Conservation (phyloP, 2,888 invertebrate species). For the Himalopsyche tibetana region DNA sequence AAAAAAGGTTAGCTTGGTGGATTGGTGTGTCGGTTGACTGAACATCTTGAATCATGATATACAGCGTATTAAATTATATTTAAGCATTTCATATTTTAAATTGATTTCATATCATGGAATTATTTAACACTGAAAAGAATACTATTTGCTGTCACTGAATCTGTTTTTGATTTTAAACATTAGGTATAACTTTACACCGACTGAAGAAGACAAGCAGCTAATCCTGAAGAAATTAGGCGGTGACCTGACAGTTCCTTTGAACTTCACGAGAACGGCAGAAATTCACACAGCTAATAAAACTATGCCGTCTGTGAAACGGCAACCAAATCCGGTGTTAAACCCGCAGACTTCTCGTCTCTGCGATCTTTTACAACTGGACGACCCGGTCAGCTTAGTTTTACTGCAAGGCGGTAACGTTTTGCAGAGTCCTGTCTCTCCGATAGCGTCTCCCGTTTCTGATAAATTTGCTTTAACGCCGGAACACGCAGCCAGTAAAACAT, state of each 20-base stretch:
- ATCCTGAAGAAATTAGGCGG: constrained; percentile 81
- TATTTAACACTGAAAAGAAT: too few relatives aligned
- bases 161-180: constrained; percentile 69
- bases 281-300: constrained; percentile 72
- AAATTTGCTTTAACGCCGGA: constrained; percentile 51
- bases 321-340: constrained; percentile 79
- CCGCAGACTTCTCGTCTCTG: constrained; percentile 84
- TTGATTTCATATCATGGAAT: too few relatives aligned
- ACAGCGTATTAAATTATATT: too few relatives aligned
- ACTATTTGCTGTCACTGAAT: constrained; percentile 6
- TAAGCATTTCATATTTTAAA: neutral
- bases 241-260: constrained; percentile 84
- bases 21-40: too few relatives aligned
- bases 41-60: too few relatives aligned
- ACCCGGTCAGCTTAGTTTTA: constrained; percentile 84
- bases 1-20: too few relatives aligned
- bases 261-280: constrained; percentile 87
- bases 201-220: constrained; percentile 82
- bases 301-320: constrained; percentile 73
- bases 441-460: constrained; percentile 2
- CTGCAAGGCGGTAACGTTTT: constrained; percentile 53
- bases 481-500: constrained; percentile 49
- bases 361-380: constrained; percentile 84
- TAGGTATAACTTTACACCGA: constrained; percentile 86
- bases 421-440: constrained; percentile 46